Base-by-base conservation (phyloP, 2,113 vertebrate species). In the Pachypanchax playfairii region DNA sequence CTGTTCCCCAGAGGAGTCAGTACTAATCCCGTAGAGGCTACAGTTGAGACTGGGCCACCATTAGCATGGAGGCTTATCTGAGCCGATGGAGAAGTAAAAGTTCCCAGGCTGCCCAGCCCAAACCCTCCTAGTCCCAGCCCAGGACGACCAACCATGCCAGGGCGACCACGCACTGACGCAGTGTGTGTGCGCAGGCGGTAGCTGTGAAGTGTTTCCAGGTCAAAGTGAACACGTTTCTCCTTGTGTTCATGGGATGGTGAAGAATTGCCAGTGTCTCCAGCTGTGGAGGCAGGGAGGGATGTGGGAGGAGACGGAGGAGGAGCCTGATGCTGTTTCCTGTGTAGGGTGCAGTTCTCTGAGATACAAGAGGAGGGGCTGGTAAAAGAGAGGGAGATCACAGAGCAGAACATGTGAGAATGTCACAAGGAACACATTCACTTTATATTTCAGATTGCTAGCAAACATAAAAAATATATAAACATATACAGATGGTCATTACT, bases 201-300 rank as follows among this genome's bases (percentile, higher is more conserved):
- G 79, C 85, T 90, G 84, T 91, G 90, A 17, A 92, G 90, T 0
- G 90, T 92, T 33, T 95, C 93, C 48, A 92, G 87, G 68, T 92
- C 90, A 71, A 94, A 94, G 79, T 91, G 92, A 51, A 94, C 91
- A 0, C 87, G 90, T 21, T 88, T 92, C 47, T 89, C 91, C 69
- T 90, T 91, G 72, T 80, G 85, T 56, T 61, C 75, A 7, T 5
- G 73, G 50, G 9, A 88, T 12, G 92, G 79, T 1, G 48, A 75
- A 14, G 39, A 58, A 72, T 50, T 77, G 59, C 56, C 64, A 10
- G 82, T 84, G 77, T 83, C 86, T 17, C 75, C 79, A 1, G 73
- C 73, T 5, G 84, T 69, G 33, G 59, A 75, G 15, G 77, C 67
- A 18, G 67, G 43, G 5, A 56, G 47, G 39, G 31, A 87, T 0